Conservation (phyloP, 1,140 invertebrate genomes). For the Drosophila teissieri region DNA sequence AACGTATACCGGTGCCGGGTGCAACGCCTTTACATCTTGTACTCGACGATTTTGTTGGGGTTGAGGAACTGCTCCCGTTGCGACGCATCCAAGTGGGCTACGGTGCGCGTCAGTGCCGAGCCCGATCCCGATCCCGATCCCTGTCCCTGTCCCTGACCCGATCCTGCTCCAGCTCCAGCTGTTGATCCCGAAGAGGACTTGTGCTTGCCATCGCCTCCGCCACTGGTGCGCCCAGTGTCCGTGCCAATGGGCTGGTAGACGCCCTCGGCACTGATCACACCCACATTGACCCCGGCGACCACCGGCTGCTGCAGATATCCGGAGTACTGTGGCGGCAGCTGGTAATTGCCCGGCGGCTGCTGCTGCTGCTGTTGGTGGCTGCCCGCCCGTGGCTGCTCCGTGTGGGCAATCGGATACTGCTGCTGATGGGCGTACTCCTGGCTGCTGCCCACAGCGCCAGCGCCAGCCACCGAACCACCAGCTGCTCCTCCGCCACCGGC, state of each 20-base stretch:
- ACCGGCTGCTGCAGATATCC: conserved; percentile 80
- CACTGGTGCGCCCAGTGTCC: conserved; percentile 64
- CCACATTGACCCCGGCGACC: conserved; percentile 79
- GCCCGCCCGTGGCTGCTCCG: conserved; percentile 72
- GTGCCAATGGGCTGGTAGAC: conserved; percentile 77
- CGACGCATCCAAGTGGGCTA: conserved; percentile 77
- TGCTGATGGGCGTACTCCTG: conserved; percentile 82
- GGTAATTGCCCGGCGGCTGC: conserved; percentile 68
- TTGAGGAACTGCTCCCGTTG: conserved; percentile 84
- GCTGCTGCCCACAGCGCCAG: conserved; percentile 68
- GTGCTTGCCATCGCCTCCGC: conserved; percentile 44
- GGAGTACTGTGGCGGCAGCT: conserved; percentile 77
- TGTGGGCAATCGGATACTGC: conserved; percentile 79
- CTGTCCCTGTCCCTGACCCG: conserved; percentile 5
- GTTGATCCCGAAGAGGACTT: conserved; percentile 32
- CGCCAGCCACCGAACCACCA: conserved; percentile 51
- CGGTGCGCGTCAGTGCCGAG: conserved; percentile 74
- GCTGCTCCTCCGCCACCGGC: conserved; percentile 46
- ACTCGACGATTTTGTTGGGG: conserved; percentile 84
- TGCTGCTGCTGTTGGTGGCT: conserved; percentile 58
- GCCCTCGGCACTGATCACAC: conserved; percentile 77
- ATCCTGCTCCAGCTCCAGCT: conserved; percentile 8
- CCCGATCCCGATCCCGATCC: conserved; percentile 46
- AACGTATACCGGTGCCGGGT: conserved; percentile 84
- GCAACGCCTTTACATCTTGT: conserved; percentile 85